These are phyloP conservation scores for Oscheius sp. DNA, from an alignment of 2,888 invertebrate species.

Conservation along the genomic window DNA sequence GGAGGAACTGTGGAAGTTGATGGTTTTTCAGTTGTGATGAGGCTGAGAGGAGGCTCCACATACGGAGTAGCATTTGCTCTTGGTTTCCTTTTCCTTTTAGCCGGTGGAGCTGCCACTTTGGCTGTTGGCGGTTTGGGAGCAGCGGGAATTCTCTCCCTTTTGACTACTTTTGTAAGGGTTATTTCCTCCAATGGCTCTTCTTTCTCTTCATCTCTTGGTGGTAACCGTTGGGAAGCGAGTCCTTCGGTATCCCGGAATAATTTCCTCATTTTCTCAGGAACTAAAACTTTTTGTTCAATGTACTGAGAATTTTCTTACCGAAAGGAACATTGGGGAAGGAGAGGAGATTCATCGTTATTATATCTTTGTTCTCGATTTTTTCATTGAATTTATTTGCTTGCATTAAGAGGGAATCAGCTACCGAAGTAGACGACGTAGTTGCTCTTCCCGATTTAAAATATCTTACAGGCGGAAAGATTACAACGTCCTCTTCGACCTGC, in stretches of 20 bases:
- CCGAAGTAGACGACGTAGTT: not conserved
- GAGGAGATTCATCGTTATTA: not conserved
- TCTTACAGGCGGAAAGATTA: not conserved
- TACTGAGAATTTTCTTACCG: not conserved
- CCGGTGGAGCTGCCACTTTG: not conserved
- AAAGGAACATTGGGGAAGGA: slow-evolving; percentile 6
- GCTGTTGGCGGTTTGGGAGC: not conserved
- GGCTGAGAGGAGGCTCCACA: not conserved
- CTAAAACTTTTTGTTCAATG: not conserved
- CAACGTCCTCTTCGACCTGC: not conserved
- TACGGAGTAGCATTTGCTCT: not conserved
- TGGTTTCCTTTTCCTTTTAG: slow-evolving; percentile 6
- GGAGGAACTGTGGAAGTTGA: not conserved
- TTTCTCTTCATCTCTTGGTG: not conserved
- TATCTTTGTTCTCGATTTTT: not conserved
- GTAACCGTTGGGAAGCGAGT: not conserved
- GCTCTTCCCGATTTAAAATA: not conserved
- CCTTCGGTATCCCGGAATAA: slow-evolving; percentile 12
- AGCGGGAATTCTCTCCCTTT: not conserved
- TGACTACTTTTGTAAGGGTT: not conserved
- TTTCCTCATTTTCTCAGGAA: slow-evolving; percentile 15
- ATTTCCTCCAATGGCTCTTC: not conserved
- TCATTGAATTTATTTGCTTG: slow-evolving; percentile 8
- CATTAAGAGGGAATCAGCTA: slow-evolving; percentile 7
- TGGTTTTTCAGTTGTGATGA: no score